Conservation (phyloP, 2,797 vertebrate species). For the Melopsittacus undulatus region DNA sequence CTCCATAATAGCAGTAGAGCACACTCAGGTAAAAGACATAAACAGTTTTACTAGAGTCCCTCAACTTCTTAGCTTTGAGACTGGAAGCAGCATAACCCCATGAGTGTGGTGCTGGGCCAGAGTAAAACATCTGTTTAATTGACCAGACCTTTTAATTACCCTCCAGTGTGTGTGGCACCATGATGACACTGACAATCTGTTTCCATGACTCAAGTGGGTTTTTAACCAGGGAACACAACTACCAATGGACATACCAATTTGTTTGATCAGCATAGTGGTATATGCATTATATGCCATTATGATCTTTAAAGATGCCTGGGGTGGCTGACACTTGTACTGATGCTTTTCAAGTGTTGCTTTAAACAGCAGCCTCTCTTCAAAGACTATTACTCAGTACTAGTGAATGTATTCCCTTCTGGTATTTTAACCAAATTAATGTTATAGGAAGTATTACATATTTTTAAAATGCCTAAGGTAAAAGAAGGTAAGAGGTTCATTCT, state of each 20-base stretch:
- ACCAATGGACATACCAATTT: background rate
- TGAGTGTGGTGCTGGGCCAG: background rate
- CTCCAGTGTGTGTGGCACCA: background rate
- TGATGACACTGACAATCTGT: background rate
- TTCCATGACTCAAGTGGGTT: no score
- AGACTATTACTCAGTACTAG: background rate
- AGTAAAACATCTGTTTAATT: background rate
- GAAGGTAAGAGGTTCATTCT: background rate
- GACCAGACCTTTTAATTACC: background rate
- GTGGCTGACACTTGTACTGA: background rate
- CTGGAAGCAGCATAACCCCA: background rate
- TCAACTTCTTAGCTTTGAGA: background rate
- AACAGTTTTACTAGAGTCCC: background rate
- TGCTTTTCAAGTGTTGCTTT: background rate
- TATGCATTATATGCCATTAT: background rate
- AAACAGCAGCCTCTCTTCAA: background rate
- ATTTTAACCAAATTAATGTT: background rate
- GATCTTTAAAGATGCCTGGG: background rate
- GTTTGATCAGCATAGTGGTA: background rate
- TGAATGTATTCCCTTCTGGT: background rate
- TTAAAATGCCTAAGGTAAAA: background rate
- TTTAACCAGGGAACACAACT: background rate
- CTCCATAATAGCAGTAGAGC: background rate
- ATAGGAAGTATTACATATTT: background rate
- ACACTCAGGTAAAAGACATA: background rate